Evolutionary conservation across 2,888 invertebrate genomes (phyloP).

Genomic region (Metacarcinus magister): DNA sequence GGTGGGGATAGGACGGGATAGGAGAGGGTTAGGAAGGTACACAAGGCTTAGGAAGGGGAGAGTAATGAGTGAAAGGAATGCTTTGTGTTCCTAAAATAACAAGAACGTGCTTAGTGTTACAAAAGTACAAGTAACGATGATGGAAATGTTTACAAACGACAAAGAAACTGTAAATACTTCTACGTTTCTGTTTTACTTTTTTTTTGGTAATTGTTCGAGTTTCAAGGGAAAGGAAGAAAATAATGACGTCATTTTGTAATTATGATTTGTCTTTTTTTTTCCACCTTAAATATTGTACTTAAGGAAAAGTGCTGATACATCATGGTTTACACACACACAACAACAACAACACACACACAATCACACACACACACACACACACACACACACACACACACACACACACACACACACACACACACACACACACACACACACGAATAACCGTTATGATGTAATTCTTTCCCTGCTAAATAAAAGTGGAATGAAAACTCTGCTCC

Average conservation of each 20-base stretch:
- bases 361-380: constrained; percentile 44
- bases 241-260: neutral
- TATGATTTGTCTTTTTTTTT: neutral
- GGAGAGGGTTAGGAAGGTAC: neutral
- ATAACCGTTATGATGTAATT: neutral
- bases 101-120: neutral
- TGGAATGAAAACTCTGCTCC: neutral
- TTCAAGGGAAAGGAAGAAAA: neutral
- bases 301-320: neutral
- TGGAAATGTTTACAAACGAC: neutral
- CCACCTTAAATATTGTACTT: neutral
- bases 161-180: neutral
- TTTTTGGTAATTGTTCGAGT: neutral
- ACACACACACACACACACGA: neutral
- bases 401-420: constrained; percentile 33
- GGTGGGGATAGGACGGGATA: neutral
- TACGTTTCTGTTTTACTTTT: neutral
- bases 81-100: neutral
- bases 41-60: neutral
- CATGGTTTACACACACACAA: neutral
- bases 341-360: neutral
- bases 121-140: neutral
- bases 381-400: constrained; percentile 34
- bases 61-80: neutral
- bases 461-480: neutral